A percentile compares a stretch with the other conserved stretches of the same genome.
Evolutionary conservation across 2,797 vertebrate genomes (phyloP).

Genomic region (Malurus leucopterus): DNA sequence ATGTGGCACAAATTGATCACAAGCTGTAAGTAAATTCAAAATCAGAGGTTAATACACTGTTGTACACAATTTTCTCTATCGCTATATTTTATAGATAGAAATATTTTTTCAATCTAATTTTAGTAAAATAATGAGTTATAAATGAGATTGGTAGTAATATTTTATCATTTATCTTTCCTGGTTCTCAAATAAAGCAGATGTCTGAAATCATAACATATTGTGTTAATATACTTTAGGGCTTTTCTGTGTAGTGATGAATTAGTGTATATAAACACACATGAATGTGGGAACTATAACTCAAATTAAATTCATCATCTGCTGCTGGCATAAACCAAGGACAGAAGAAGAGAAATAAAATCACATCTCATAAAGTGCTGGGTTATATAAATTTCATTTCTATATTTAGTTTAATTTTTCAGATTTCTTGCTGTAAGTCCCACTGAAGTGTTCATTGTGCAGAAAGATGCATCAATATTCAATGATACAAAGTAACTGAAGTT

Average conservation of each 20-base stretch:
- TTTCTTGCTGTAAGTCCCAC: not conserved
- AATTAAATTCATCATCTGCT: not conserved
- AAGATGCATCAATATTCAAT: not conserved
- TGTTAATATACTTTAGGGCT: not conserved
- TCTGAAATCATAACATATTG: conserved; percentile 7
- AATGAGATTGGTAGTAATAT: not conserved
- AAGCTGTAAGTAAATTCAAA: not conserved
- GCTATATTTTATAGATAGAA: not conserved
- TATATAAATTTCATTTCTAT: not conserved
- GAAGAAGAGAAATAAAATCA: not conserved
- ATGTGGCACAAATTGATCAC: not conserved
- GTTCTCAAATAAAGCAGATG: not conserved
- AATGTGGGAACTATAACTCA: not conserved
- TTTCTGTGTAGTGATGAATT: conserved; percentile 2
- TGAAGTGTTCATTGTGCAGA: not conserved
- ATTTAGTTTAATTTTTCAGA: not conserved
- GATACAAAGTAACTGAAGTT: not conserved
- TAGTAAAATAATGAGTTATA: not conserved
- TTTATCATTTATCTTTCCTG: not conserved
- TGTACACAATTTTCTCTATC: not conserved
- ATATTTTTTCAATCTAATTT: not conserved
- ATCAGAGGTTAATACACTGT: not conserved
- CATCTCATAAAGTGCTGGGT: not conserved
- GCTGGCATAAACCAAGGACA: conserved; percentile 1
- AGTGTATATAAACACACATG: not conserved